Evolutionary conservation across 2,797 vertebrate species (phyloP), one percentile per base, ranked within the genome.

Genomic region (Onychomys leucogaster): DNA sequence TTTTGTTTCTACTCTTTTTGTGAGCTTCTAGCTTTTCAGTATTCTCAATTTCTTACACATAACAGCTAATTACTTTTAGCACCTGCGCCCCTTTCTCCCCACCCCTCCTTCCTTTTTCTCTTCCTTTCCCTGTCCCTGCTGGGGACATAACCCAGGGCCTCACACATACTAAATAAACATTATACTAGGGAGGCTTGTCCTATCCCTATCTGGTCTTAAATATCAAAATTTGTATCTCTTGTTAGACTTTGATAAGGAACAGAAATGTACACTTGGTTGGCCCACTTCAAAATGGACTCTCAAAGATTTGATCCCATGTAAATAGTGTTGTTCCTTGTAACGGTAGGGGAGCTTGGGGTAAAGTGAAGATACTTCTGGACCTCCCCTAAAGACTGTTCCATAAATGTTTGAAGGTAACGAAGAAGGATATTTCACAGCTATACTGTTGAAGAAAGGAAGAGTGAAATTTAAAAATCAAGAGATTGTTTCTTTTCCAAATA

Each of bases 391-490:
- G 93, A 92, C 57, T 96, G 97, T 97, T 92, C 29, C 34, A 6
- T 82, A 37, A 69, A 95, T 71, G 37, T 94, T 89, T 96, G 25
- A 97, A 99, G 99, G 99, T 96, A 98, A 98, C 43, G 96, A 99
- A 71, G 99, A 99, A 0, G 99, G 97, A 23, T 99, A 99, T 98
- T 99, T 99, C 97, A 99, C 99, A 41, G 99, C 98, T 29, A 98
- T 99, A 91, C 99, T 99, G 99, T 98, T 99, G 96, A 99, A 99
- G 98, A 99, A 99, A 97, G 98, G 99, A 0, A 99, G 99, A 97
- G 98, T 99, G 65, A 99, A 99, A 97, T 97, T 99, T 37, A 95
- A 99, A 97, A 99, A 99, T 96, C 99, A 99, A n/a, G 99, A 99
- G 96, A 98, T 99, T 77, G 97, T 99, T 90, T 71, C 98, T 94